These are phyloP conservation scores for Pandemis heparana DNA, from an alignment of 2,888 invertebrate species.

Conservation along the genomic window DNA sequence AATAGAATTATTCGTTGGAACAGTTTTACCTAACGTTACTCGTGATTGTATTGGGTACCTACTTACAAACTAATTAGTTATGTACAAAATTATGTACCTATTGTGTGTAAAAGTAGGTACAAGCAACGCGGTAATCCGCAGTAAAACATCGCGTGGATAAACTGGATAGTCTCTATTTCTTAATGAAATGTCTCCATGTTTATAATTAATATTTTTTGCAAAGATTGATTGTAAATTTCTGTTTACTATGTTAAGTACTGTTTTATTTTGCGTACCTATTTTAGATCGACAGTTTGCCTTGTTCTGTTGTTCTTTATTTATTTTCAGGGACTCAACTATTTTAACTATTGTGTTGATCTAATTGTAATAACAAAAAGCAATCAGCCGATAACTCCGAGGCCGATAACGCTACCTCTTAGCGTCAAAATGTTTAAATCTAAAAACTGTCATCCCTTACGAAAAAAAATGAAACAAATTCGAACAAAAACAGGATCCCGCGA, in stretches of 20 bases:
- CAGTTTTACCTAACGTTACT: neutral
- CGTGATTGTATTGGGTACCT: neutral
- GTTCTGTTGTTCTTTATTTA: neutral
- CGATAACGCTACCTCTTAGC: neutral
- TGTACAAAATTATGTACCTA: neutral
- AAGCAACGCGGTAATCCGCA: neutral
- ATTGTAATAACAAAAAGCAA: neutral
- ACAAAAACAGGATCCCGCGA: neutral
- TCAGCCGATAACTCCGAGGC: neutral
- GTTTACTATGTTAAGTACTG: too few relatives aligned
- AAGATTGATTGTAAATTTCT: too few relatives aligned
- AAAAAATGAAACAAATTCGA: neutral
- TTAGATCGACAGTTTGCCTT: neutral
- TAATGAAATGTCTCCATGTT: too few relatives aligned
- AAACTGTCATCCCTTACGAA: neutral
- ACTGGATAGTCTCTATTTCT: too few relatives aligned
- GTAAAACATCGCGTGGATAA: neutral
- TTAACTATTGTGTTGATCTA: neutral
- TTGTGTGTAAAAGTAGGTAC: neutral
- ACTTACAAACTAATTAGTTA: neutral
- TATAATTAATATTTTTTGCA: too few relatives aligned
- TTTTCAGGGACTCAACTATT: neutral
- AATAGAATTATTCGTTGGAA: conserved; percentile 23
- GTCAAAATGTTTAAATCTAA: neutral
- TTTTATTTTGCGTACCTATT: too few relatives aligned